phyloP scores from a whole-genome alignment of 2,888 invertebrate genomes.

The Philhelius pedissequus region DNA sequence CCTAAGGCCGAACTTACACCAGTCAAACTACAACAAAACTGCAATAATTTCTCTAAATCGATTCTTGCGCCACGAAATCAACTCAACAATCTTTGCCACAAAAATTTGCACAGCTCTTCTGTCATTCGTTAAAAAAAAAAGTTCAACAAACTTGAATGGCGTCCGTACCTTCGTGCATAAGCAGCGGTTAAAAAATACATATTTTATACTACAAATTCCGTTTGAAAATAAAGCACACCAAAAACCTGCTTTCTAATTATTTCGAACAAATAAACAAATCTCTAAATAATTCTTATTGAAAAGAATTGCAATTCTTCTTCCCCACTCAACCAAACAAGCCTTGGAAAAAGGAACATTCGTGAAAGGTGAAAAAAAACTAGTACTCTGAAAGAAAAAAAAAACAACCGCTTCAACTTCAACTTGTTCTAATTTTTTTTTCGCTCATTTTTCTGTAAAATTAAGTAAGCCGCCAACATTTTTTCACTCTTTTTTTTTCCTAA shows the following conservation, averaged over 20 bases:
- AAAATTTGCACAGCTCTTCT: slow-evolving; percentile 2
- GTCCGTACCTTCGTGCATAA: slow-evolving; percentile 30
- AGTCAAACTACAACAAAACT: not conserved
- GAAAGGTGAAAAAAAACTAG: not conserved
- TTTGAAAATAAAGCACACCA: not conserved
- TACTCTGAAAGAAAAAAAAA: not conserved
- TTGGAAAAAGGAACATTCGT: not conserved
- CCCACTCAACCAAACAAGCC: not conserved
- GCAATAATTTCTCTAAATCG: not conserved
- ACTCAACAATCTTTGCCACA: not conserved
- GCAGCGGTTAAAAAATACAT: slow-evolving; percentile 31
- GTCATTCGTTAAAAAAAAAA: slow-evolving; percentile 58
- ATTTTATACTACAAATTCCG: slow-evolving; percentile 27
- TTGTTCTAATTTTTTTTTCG: not conserved
- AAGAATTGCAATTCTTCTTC: not conserved
- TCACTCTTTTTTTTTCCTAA: not conserved
- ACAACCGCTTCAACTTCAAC: slow-evolving; percentile 30
- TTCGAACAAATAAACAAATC: not conserved
- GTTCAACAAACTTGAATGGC: slow-evolving; percentile 64
- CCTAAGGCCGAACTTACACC: not conserved
- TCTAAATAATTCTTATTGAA: not conserved
- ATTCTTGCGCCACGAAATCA: slow-evolving; percentile 12
- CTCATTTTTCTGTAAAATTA: not conserved
- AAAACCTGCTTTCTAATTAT: not conserved
- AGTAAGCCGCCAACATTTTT: not conserved